A percentile compares a stretch with the other conserved stretches of the same genome.
Evolutionary conservation across 2,797 vertebrate genomes (phyloP).

Genomic region (Vultur gryphus): DNA sequence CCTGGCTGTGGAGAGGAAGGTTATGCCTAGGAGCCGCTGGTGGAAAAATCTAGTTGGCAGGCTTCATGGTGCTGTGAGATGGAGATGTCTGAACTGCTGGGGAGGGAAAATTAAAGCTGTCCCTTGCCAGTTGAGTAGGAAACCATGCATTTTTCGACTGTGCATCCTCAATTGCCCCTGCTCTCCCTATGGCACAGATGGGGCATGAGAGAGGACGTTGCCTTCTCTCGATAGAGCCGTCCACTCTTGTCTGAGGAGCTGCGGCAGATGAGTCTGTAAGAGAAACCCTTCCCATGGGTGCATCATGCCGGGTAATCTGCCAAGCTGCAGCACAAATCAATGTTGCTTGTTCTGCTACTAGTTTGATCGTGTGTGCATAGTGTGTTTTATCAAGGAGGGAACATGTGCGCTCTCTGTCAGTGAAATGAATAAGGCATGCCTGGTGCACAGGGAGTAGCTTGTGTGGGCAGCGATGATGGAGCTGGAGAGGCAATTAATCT

Average conservation of each 20-base stretch:
- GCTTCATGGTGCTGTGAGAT: neutral
- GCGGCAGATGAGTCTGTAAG: neutral
- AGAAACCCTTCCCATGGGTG: neutral
- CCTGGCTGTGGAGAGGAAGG: neutral
- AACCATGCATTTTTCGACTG: neutral
- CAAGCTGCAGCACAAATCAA: neutral
- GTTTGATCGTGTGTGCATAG: neutral
- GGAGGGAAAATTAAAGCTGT: neutral
- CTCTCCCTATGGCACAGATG: neutral
- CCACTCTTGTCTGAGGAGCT: neutral
- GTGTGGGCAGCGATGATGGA: neutral
- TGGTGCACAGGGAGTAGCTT: neutral
- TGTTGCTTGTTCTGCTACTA: neutral
- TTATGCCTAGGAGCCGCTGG: neutral
- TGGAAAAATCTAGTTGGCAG: neutral
- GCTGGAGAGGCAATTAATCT: neutral
- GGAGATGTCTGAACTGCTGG: neutral
- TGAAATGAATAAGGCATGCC: neutral
- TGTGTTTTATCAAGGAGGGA: neutral
- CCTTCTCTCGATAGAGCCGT: neutral
- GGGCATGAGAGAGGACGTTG: rapidly evolving
- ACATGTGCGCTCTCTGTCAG: neutral
- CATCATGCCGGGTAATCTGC: neutral
- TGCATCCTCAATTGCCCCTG: neutral
- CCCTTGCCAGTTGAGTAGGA: neutral